A percentile compares a stretch with the other conserved stretches of the same genome.
Conservation (phyloP, 2,797 vertebrate species). For the Phoxinus dragarum region DNA sequence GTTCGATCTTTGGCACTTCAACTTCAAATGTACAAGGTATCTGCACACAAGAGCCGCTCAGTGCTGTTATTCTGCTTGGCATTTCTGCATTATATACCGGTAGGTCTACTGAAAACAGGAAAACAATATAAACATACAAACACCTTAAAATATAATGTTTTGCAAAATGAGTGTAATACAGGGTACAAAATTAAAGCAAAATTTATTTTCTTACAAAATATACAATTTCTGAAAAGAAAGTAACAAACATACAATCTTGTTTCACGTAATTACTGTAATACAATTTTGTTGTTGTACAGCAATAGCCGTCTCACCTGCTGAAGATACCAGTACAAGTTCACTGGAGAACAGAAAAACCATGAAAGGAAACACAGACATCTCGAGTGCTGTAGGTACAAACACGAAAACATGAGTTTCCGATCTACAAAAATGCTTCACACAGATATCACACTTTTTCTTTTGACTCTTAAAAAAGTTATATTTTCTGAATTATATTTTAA, state of each 20-base stretch:
- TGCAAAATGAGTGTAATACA: background rate
- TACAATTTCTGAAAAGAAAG: background rate
- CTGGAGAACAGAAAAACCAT: background rate
- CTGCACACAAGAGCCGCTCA: slow-evolving; percentile 68
- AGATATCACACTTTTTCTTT: background rate
- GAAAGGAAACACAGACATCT: background rate
- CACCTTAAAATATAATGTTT: background rate
- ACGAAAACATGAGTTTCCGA: background rate
- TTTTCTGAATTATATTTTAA: background rate
- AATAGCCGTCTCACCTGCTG: background rate
- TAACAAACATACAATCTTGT: background rate
- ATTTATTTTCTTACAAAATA: background rate
- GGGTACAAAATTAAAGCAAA: background rate
- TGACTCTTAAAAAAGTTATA: background rate
- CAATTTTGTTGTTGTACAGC: background rate
- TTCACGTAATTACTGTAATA: background rate
- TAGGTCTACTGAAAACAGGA: slow-evolving; percentile 10
- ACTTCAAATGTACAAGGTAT: slow-evolving; percentile 71
- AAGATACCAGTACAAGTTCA: background rate
- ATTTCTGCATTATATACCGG: background rate
- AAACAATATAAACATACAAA: background rate
- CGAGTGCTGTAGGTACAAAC: background rate
- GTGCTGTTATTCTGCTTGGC: slow-evolving; percentile 49
- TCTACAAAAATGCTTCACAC: background rate
- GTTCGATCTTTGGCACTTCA: accelerated